phyloP scores from a whole-genome alignment of 2,888 invertebrate species.

The Furcula furcula region DNA sequence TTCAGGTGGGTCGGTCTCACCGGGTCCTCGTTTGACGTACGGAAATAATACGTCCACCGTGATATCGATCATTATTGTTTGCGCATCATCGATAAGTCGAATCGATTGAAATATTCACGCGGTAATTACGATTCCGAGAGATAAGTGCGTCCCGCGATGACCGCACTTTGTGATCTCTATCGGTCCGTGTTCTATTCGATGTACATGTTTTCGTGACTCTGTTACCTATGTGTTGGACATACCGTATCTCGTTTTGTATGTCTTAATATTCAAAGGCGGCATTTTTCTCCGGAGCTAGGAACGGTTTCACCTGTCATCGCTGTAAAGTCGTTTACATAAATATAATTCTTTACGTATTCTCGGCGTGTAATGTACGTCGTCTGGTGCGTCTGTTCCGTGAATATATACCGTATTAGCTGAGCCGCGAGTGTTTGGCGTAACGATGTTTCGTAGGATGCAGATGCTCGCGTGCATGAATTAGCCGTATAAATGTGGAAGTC shows the following conservation, averaged over 20 bases:
- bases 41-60: constrained; percentile 60
- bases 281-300: constrained; percentile 56
- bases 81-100: constrained; percentile 64
- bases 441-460: constrained; percentile 56
- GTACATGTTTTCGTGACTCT: constrained; percentile 54
- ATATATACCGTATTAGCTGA: constrained; percentile 61
- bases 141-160: constrained; percentile 55
- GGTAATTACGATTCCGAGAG: constrained; percentile 70
- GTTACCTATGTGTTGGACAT: constrained; percentile 44
- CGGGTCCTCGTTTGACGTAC: constrained; percentile 53
- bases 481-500: constrained; percentile 76
- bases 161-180: constrained; percentile 50
- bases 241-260: constrained; percentile 50
- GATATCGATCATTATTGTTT: constrained; percentile 69
- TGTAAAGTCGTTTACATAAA: constrained; percentile 61
- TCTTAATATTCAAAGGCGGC: constrained; percentile 57
- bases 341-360: constrained; percentile 70
- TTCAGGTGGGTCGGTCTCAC: constrained; percentile 54
- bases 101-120: constrained; percentile 75
- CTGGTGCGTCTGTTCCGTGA: constrained; percentile 53
- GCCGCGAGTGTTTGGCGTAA: constrained; percentile 45
- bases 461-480: constrained; percentile 73
- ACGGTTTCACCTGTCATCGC: constrained; percentile 70
- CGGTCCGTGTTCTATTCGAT: constrained; percentile 48
- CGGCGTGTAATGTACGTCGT: constrained; percentile 45